Base-by-base conservation (phyloP, 1,140 invertebrate genomes). In the Antheraea mylitta region DNA sequence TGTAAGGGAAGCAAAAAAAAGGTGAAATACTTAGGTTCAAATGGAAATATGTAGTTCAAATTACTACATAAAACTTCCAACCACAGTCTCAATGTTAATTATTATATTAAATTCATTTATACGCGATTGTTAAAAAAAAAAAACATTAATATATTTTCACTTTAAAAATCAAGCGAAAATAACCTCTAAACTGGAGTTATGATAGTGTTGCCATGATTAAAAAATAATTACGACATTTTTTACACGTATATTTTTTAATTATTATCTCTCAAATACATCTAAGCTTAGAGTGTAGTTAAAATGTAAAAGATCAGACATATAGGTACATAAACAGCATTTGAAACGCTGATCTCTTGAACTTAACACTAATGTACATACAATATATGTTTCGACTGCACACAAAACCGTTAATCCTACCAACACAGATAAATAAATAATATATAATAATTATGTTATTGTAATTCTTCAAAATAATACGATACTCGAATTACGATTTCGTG, bases 241-340 rank as follows among this genome's bases (percentile, higher is more conserved):
- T 53, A 16, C 13, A 53, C 13, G 13, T 53, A 53, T 53, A 53
- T 42, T 53, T 53, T 53, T 16, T 53, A 2, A 53, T 53, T 53
- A 53, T 53, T 53, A 53, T 53, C 45, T 53, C 16, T 53, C 11
- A 53, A 53, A 53, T 53, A 53, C 45, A 53, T 53, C 45, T 53
- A 53, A 53, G 16, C 45, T 53, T 53, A 53, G 16, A 53, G 16
- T 53, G 38, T 42, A 42, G 11, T 42, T 30, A 30, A 30, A 30
- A 53, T 53, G 9, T 16, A 53, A 53, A 53, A 53, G 45, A 53
- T 53, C 45, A 53, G 45, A 53, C 45, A 53, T 13, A 2, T 53
- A 53, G 45, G 45, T 53, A 53, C 45, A 53, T 53, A 16, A 16
- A 53, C 45, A 53, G 45, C 45, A 53, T 53, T 53, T 53, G 11